phyloP scores from a whole-genome alignment of 1,140 invertebrate species.

The Pygmarrhopalites habei region DNA sequence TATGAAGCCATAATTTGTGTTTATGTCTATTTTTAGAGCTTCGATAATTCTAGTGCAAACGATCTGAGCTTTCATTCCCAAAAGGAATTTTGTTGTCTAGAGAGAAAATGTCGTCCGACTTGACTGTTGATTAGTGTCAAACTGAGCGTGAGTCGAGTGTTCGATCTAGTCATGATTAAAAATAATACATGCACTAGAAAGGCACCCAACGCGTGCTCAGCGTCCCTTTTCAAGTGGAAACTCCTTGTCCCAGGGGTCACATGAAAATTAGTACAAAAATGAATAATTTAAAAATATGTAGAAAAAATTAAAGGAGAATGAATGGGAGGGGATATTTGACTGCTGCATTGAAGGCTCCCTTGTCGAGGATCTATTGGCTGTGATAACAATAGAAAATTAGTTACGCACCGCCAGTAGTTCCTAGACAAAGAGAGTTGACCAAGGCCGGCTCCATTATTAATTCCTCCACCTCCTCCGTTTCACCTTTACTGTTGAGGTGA shows the following conservation, averaged over 20 bases:
- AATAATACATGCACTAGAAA: conserved; percentile 41
- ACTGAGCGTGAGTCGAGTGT: conserved; percentile 41
- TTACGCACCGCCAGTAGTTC: conserved; percentile 41
- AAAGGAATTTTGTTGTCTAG: too few relatives aligned
- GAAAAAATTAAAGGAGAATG: neutral
- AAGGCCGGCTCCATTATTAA: neutral
- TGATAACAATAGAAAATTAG: conserved; percentile 37
- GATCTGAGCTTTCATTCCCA: too few relatives aligned
- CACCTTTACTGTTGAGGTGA: conserved; percentile 37
- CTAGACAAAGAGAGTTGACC: conserved; percentile 39
- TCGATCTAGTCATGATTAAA: conserved; percentile 50
- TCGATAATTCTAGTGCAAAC: too few relatives aligned
- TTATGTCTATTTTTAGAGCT: too few relatives aligned
- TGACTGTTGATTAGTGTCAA: conserved; percentile 14
- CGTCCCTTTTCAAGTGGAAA: neutral
- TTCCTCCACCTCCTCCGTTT: neutral
- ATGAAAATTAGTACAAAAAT: too few relatives aligned
- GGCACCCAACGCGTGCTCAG: conserved; percentile 38
- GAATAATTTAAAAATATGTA: neutral
- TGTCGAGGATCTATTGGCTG: conserved; percentile 40
- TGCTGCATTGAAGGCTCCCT: conserved; percentile 25
- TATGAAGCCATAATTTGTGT: too few relatives aligned
- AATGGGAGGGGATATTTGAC: neutral
- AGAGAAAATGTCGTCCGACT: too few relatives aligned
- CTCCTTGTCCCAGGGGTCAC: neutral